Base-by-base conservation (phyloP, 2,888 invertebrate genomes). In the Apantesis nais region DNA sequence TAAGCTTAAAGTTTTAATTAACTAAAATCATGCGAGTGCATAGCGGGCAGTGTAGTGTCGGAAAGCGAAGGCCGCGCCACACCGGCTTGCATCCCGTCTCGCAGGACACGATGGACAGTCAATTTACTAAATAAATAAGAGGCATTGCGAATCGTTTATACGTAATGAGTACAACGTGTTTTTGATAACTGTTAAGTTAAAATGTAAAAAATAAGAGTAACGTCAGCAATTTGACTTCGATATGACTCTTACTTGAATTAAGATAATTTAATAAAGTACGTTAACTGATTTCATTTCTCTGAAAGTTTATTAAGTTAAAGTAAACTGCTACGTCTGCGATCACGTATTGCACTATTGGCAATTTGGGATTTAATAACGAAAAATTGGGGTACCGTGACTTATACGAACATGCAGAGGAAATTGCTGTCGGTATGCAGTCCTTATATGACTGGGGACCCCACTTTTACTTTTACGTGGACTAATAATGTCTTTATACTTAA, bases 1-100 rank as follows among this genome's bases (percentile, higher is more conserved):
- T 90, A 89, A 91, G 92, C 91, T 90, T 90, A 88, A 90, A 91
- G 85, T 92, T 93, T n/a, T 91, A 93, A 92, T 93, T 92, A 92
- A 92, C 85, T 85, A 88, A 88, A 86, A 89, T 87, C 92, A 92
- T 91, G 92, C 92, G 86, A 92, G 84, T 86, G 86, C 83, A 85
- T 74, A 80, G 81, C 83, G 78, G 75, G 74, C 75, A 78, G 66
- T 75, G 71, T 75, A 70, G 75, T 74, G 68, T 72, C 76, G 71
- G 75, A 71, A 71, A 76, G 68, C 62, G 68, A 73, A 73, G 72
- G 75, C 79, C 74, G 74, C 72, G 67, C 66, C 73, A 67, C 76
- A 74, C 73, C 73, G 68, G 75, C 65, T 75, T 58, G 66, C 71
- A 75, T 71, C 67, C 70, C 78, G 74, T 71, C 79, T 79, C 78